Conservation (phyloP, 2,888 invertebrate genomes). For the Zootermopsis nevadensis region DNA sequence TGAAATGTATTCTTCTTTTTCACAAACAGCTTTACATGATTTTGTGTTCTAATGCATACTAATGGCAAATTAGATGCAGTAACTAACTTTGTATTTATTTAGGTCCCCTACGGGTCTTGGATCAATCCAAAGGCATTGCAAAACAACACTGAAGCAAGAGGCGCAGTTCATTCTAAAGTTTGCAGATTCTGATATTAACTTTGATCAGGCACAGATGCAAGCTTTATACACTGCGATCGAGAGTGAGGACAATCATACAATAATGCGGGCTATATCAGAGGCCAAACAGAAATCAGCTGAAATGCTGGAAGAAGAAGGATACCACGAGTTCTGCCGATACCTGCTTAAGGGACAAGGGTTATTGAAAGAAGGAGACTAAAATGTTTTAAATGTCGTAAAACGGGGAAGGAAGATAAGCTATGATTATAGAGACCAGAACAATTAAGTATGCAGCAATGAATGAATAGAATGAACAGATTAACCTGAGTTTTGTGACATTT, state of each 20-base stretch:
- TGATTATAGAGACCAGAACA: not conserved
- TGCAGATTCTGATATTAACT: constrained; percentile 17
- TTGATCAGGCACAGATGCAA: constrained; percentile 6
- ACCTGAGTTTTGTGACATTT: no score
- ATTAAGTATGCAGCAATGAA: no score
- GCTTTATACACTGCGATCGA: not conserved
- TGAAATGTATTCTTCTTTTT: no score
- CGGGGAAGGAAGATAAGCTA: not conserved
- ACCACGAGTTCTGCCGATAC: not conserved
- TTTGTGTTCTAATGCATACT: no score
- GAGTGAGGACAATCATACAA: not conserved
- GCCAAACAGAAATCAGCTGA: not conserved
- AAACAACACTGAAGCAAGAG: not conserved
- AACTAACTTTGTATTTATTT: no score
- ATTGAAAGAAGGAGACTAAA: not conserved
- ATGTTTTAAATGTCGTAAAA: not conserved
- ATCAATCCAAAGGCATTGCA: not conserved
- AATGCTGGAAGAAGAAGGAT: constrained; percentile 22
- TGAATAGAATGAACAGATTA: no score
- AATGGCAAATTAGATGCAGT: no score
- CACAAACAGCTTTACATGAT: no score
- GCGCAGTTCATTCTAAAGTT: not conserved
- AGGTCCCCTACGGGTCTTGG: no score
- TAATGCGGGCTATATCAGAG: not conserved
- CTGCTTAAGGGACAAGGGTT: not conserved